Evolutionary conservation across 2,888 invertebrate species (phyloP).

Genomic region (Apoderus coryli): DNA sequence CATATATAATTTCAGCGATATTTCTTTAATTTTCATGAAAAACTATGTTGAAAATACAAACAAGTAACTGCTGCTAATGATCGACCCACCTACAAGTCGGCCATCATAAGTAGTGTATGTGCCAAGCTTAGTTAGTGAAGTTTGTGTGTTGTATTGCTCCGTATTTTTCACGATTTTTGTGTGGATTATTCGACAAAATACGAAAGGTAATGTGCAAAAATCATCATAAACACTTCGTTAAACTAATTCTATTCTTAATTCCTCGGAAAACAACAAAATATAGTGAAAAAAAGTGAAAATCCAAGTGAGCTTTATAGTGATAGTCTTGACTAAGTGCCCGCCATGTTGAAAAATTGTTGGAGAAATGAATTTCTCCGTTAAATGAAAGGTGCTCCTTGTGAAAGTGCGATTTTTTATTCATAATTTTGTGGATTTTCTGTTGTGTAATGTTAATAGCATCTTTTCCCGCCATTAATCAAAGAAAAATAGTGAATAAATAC

Average conservation of each 20-base stretch:
- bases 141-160: constrained; percentile 35
- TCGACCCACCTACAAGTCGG: constrained; percentile 26
- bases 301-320: constrained; percentile 30
- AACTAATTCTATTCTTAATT: too few species aligned
- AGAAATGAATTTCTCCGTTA: constrained; percentile 23
- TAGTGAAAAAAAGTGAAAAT: constrained; percentile 23
- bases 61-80: too few species aligned
- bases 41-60: too few species aligned
- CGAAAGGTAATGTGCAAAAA: too few species aligned
- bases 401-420: constrained; percentile 23
- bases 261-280: constrained; percentile 8
- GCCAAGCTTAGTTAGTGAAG: constrained; percentile 33
- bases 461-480: constrained; percentile 41
- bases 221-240: too few species aligned
- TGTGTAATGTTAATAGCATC: constrained; percentile 31
- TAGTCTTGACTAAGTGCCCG: constrained; percentile 39
- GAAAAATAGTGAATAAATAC: too few species aligned
- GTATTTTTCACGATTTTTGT: constrained; percentile 34
- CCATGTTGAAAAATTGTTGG: constrained; percentile 52
- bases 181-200: constrained; percentile 33
- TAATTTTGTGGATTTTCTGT: constrained; percentile 34
- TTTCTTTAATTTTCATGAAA: constrained; percentile 20
- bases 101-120: constrained; percentile 34
- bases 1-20: constrained; percentile 19
- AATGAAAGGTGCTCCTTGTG: constrained; percentile 17